phyloP scores from a whole-genome alignment of 2,113 vertebrate species.

The Pogona vitticeps region DNA sequence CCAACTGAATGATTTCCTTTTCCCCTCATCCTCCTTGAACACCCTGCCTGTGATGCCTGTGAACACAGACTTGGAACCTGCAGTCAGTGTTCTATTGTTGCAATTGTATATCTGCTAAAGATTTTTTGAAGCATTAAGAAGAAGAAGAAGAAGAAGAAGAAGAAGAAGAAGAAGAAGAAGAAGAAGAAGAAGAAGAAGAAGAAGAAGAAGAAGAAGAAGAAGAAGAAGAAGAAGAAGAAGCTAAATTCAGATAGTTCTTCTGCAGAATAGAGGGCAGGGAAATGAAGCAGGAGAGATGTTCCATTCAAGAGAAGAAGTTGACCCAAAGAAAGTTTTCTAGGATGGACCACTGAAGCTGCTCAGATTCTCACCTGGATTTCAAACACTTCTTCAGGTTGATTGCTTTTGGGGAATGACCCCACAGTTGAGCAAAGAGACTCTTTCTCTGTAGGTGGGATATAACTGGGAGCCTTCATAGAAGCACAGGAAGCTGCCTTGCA shows the following conservation, averaged over 20 bases:
- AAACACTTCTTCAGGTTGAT: neutral
- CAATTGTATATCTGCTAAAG: neutral
- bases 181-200: slow-evolving; percentile 1
- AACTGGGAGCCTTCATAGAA: neutral
- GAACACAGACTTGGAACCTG: neutral
- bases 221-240: slow-evolving; percentile 4
- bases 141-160: slow-evolving; percentile 1
- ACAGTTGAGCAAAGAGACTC: neutral
- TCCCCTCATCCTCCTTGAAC: neutral
- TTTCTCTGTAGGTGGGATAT: neutral
- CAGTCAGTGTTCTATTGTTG: neutral
- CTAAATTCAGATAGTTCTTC: neutral
- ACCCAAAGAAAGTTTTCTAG: neutral
- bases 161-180: slow-evolving; percentile 8
- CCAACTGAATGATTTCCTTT: neutral
- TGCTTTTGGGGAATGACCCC: rapidly evolving
- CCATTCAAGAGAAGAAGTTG: neutral
- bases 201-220: neutral
- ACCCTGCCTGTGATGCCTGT: neutral
- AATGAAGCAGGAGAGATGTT: neutral
- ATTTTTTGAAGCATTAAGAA: neutral
- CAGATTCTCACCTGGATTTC: neutral
- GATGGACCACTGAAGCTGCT: neutral
- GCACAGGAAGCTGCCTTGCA: no score
- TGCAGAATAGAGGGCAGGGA: no score